These are phyloP conservation scores for Trichogramma dendrolimi DNA, from an alignment of 2,888 invertebrate species.

Conservation along the genomic window DNA sequence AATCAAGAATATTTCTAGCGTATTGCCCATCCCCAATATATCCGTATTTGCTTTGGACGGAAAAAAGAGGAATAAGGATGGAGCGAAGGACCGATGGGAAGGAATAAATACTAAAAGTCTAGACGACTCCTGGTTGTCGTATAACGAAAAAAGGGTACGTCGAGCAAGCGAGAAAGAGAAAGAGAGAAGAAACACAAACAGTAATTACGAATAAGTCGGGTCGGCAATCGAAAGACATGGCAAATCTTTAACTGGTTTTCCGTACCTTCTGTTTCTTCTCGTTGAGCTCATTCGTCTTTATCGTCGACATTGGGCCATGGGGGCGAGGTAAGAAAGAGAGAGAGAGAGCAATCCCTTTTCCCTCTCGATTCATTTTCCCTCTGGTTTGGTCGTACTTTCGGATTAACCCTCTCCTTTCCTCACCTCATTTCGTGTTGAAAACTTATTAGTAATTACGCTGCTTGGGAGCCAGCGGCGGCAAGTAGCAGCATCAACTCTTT, in stretches of 20 bases:
- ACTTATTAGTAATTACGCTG: slow-evolving; percentile 53
- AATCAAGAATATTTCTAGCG: slow-evolving; percentile 8
- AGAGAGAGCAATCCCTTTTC: slow-evolving; percentile 3
- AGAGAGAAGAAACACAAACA: slow-evolving; percentile 52
- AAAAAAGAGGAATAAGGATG: slow-evolving; percentile 23
- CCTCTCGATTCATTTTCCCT: slow-evolving; percentile 27
- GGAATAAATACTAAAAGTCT: slow-evolving; percentile 44
- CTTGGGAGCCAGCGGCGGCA: slow-evolving; percentile 41
- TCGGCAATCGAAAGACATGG: slow-evolving; percentile 52
- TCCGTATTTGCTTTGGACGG: neutral
- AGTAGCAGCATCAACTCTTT: neutral
- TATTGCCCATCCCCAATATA: too few relatives aligned
- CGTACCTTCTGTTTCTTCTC: slow-evolving; percentile 39
- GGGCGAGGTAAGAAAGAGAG: neutral
- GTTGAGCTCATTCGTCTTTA: slow-evolving; percentile 32
- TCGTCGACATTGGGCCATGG: slow-evolving; percentile 20
- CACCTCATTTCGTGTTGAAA: slow-evolving; percentile 53
- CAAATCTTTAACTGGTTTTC: slow-evolving; percentile 52
- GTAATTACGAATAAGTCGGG: slow-evolving; percentile 53
- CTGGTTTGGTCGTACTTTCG: slow-evolving; percentile 49
- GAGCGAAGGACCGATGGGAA: slow-evolving; percentile 30
- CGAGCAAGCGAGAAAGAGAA: neutral
- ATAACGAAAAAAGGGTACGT: too few relatives aligned
- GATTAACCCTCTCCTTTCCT: slow-evolving; percentile 53
- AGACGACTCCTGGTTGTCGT: too few relatives aligned